Evolutionary conservation across 1,140 invertebrate genomes (phyloP), one percentile per base, ranked within the genome.

Genomic region (Ceratitis capitata): DNA sequence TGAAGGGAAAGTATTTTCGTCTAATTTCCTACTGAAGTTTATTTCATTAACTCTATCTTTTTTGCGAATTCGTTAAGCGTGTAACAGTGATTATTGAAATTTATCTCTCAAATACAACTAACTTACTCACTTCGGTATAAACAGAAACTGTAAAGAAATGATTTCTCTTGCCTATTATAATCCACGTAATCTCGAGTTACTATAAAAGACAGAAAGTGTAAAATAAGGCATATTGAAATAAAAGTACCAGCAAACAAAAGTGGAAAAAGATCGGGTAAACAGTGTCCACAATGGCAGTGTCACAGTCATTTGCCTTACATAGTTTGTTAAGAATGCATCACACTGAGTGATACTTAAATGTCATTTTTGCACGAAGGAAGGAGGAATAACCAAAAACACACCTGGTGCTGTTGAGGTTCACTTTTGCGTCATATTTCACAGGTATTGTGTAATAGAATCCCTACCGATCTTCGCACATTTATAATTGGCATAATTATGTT

Each of bases 401-500:
- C n/a, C 69, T 78, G 69, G 69, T 47, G 39, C 45, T 23, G 10
- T 26, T 16, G n/a, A 45, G 69, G 23, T 45, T 39, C 39, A 5
- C 12, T 23, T 47, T 16, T 78, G 69, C 5, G 26, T 78, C 69
- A 78, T 78, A 78, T 78, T 78, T 78, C 69, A 78, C 7, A 78
- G 10, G 69, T 45, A 78, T 47, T 78, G 39, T 78, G 19, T 47
- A 78, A 78, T 3, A 12, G 69, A 78, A 78, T 23, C 39, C 69
- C 69, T 78, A 45, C 39, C 39, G 39, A 78, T 78, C 69, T 42
- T 78, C 69, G 39, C 69, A 78, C 69, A 78, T 47, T 78, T 10
- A 19, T 78, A 78, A 78, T 78, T 78, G 69, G 69, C 69, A 74
- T 85, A 69, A 85, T 85, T 58, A 69, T 84, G 74, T 69, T 86